A percentile compares a stretch with the other conserved stretches of the same genome.
Evolutionary conservation across 2,797 vertebrate species (phyloP).

Genomic region (Cryptoblepharus egeriae): DNA sequence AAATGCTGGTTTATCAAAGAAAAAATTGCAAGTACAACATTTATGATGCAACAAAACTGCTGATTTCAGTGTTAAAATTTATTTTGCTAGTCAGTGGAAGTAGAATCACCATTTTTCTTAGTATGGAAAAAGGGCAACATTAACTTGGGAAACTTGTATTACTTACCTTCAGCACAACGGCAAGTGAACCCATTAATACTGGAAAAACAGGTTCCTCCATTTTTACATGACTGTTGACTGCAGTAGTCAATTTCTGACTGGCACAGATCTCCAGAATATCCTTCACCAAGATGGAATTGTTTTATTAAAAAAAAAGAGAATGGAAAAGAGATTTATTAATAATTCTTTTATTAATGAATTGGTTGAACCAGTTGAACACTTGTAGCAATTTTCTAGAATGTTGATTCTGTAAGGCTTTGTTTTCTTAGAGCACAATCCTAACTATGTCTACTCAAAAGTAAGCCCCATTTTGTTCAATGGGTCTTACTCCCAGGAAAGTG

Average conservation of each 20-base stretch:
- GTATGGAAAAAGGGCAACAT: neutral
- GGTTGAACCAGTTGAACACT: no score
- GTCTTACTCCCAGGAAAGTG: no score
- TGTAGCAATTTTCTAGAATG: slow-evolving; percentile 17
- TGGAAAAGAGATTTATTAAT: neutral
- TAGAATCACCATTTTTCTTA: no score
- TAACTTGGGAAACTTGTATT: neutral
- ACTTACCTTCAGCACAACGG: slow-evolving; percentile 91
- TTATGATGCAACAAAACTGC: no score
- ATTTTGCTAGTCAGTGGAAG: no score
- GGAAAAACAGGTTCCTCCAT: slow-evolving; percentile 90
- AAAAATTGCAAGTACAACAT: neutral
- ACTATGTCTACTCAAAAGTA: neutral
- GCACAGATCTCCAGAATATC: slow-evolving; percentile 91
- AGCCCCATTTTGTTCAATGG: no score
- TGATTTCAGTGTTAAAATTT: no score
- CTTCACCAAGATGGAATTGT: slow-evolving; percentile 69
- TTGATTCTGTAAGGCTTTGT: neutral
- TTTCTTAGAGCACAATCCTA: no score
- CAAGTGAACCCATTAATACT: slow-evolving; percentile 87
- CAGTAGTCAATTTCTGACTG: slow-evolving; percentile 91
- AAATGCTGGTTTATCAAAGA: neutral
- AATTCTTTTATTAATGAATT: neutral
- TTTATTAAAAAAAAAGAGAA: neutral
- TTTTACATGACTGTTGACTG: slow-evolving; percentile 88